phyloP scores from a whole-genome alignment of 2,888 invertebrate genomes.

The Isotomurus palustris region DNA sequence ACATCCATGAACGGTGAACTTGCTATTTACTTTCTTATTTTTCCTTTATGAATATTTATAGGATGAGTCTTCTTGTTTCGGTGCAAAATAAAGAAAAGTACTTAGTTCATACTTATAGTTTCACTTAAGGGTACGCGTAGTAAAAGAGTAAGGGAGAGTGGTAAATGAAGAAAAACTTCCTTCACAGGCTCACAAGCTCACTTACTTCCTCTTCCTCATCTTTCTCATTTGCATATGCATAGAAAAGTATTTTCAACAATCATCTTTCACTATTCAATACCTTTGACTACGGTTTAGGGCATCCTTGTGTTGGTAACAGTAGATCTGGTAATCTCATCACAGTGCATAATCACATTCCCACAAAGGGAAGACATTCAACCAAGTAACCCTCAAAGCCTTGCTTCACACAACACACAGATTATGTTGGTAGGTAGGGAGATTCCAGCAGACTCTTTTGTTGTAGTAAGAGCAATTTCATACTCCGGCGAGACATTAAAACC shows the following conservation, averaged over 20 bases:
- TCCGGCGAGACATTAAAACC: too few relatives aligned
- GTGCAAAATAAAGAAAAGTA: constrained; percentile 8
- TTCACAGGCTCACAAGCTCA: constrained; percentile 5
- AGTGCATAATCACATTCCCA: too few relatives aligned
- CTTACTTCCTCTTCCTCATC: constrained; percentile 28
- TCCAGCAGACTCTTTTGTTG: too few relatives aligned
- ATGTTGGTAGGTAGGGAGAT: too few relatives aligned
- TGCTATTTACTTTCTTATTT: not conserved
- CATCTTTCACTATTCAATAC: not conserved
- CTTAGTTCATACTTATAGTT: not conserved
- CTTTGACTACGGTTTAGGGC: not conserved
- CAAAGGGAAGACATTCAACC: too few relatives aligned
- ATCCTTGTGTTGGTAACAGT: not conserved
- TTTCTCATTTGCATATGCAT: constrained; percentile 19
- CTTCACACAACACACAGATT: too few relatives aligned
- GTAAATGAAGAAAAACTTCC: not conserved
- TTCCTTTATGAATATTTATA: constrained; percentile 37
- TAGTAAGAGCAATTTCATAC: too few relatives aligned
- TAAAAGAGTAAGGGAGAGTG: constrained; percentile 1
- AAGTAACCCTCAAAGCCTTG: too few relatives aligned
- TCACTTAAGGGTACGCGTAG: not conserved
- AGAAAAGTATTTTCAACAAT: constrained; percentile 3
- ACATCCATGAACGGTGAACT: not conserved
- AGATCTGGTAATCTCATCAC: too few relatives aligned
- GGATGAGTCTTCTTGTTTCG: constrained; percentile 16